Conservation (phyloP, 1,140 invertebrate genomes). For the Campoletis sonorensis region DNA sequence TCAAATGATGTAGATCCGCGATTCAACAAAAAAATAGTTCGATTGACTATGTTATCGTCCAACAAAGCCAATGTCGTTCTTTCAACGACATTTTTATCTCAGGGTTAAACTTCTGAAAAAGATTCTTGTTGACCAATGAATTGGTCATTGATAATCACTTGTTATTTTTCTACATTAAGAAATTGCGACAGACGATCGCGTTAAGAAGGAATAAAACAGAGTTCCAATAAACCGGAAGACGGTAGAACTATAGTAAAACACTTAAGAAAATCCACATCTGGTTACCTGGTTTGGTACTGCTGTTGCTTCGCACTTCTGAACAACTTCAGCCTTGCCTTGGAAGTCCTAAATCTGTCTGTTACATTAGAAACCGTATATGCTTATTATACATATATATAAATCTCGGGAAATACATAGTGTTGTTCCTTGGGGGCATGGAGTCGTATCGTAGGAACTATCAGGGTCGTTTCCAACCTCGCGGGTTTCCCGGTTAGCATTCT, state of each 20-base stretch:
- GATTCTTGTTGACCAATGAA: no score
- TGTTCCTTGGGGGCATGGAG: constrained; percentile 3
- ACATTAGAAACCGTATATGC: constrained; percentile 28
- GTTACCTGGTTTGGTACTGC: constrained; percentile 24
- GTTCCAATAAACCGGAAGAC: not conserved
- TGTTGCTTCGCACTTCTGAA: constrained; percentile 19
- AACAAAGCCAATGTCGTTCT: no score
- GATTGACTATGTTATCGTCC: no score
- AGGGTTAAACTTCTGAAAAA: no score
- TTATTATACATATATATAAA: constrained; percentile 10
- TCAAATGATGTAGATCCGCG: no score
- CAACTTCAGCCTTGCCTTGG: constrained; percentile 22
- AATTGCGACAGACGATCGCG: no score
- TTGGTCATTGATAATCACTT: no score
- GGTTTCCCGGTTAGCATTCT: constrained; percentile 6
- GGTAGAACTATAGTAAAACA: constrained; percentile 35
- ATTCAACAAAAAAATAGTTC: no score
- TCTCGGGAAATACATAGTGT: not conserved
- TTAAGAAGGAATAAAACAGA: not conserved
- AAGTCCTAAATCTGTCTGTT: constrained; percentile 51
- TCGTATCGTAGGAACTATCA: constrained; percentile 7
- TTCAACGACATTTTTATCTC: no score
- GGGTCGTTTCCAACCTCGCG: constrained; percentile 10
- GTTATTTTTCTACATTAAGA: no score
- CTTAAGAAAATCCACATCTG: constrained; percentile 51